phyloP scores from a whole-genome alignment of 1,140 invertebrate species.

The Calephelis nemesis region DNA sequence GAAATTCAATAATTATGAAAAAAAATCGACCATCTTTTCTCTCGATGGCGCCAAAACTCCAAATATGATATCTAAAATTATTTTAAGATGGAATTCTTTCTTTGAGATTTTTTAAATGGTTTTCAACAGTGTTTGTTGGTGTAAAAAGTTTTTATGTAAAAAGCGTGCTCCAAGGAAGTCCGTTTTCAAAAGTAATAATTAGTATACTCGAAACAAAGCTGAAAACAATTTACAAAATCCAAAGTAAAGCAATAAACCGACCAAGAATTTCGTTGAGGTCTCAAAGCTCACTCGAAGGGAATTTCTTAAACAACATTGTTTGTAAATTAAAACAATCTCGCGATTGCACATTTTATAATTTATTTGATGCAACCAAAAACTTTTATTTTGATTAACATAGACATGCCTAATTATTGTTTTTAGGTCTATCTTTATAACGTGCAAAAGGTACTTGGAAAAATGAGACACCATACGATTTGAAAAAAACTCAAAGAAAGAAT shows the following conservation, averaged over 20 bases:
- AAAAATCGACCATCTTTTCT: no score
- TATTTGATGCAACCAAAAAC: slow-evolving; percentile 65
- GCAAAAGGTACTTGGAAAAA: no score
- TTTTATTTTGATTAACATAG: slow-evolving; percentile 35
- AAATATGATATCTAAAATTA: no score
- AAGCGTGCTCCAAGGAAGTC: not conserved
- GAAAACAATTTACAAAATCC: slow-evolving; percentile 49
- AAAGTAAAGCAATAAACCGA: slow-evolving; percentile 57
- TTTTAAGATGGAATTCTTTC: no score
- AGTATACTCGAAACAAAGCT: slow-evolving; percentile 11
- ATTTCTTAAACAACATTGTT: slow-evolving; percentile 76
- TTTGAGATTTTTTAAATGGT: no score
- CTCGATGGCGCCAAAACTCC: no score
- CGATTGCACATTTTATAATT: slow-evolving; percentile 76
- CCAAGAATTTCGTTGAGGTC: slow-evolving; percentile 72
- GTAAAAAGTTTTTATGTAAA: slow-evolving; percentile 12
- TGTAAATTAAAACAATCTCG: slow-evolving; percentile 79
- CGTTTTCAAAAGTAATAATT: not conserved
- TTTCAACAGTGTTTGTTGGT: not conserved
- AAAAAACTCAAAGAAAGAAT: no score
- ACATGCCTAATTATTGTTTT: not conserved
- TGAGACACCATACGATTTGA: no score
- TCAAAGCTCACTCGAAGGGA: slow-evolving; percentile 61
- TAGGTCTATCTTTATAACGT: no score
- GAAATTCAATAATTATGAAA: no score